Conservation (phyloP, 2,888 invertebrate species). For the Piscicola geometra region DNA sequence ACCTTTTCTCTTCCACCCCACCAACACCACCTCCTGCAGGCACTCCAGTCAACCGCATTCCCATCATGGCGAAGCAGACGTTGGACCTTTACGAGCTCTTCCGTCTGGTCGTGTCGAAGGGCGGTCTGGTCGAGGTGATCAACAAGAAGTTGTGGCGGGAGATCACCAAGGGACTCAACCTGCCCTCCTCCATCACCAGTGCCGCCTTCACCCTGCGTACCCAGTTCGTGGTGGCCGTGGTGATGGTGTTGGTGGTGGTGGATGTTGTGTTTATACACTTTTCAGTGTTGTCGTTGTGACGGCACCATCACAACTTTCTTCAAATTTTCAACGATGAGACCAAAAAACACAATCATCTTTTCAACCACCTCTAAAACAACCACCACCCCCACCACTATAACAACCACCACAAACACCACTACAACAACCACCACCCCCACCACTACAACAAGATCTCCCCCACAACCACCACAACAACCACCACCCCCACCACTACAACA, state of each 20-base stretch:
- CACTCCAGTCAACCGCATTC: constrained; percentile 94
- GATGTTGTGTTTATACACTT: too few species aligned
- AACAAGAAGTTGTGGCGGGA: constrained; percentile 99
- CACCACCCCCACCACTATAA: background rate
- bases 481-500: too few species aligned
- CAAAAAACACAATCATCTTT: too few species aligned
- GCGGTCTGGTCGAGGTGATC: constrained; percentile 97
- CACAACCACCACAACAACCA: too few species aligned
- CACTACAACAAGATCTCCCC: too few species aligned
- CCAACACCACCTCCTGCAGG: too few species aligned
- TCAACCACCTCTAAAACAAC: background rate
- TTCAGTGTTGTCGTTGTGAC: background rate
- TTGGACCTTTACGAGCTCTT: constrained; percentile 91
- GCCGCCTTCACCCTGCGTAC: constrained; percentile 97
- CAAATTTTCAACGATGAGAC: too few species aligned
- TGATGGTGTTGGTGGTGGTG: too few species aligned
- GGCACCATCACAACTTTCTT: too few species aligned
- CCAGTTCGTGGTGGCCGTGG: too few species aligned
- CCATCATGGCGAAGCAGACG: constrained; percentile 99
- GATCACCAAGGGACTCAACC: constrained; percentile 97
- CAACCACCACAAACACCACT: background rate
- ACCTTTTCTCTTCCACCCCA: too few species aligned
- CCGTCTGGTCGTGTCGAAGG: constrained; percentile 92
- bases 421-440: background rate
- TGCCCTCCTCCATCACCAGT: constrained; percentile 96